Percentiles rank a stretch among this genome's conserved stretches.
Evolutionary conservation across 2,888 invertebrate genomes (phyloP).

Genomic region (Physocephala rufipes): DNA sequence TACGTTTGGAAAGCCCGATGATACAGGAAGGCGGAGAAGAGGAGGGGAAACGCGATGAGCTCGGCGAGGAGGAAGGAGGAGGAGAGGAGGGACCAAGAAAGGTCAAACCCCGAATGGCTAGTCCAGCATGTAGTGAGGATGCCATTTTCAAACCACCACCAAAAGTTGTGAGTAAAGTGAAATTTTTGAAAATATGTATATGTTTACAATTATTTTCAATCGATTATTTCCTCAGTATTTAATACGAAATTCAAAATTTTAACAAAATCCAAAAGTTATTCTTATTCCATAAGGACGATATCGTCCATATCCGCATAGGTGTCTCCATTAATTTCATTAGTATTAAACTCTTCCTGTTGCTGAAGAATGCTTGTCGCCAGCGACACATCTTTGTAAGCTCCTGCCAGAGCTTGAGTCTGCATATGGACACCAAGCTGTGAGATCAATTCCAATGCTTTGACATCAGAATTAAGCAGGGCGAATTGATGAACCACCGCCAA

Average conservation of each 20-base stretch:
- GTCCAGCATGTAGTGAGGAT: slow-evolving; percentile 54
- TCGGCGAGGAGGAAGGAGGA: slow-evolving; percentile 45
- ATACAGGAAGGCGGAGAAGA: slow-evolving; percentile 40
- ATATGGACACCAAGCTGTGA: slow-evolving; percentile 59
- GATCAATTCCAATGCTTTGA: slow-evolving; percentile 57
- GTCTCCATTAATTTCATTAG: slow-evolving; percentile 49
- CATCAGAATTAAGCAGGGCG: slow-evolving; percentile 57
- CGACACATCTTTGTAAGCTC: slow-evolving; percentile 54
- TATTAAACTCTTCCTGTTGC: slow-evolving; percentile 18
- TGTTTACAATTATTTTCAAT: not conserved
- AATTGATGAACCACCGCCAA: slow-evolving; percentile 60
- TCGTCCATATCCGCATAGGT: slow-evolving; percentile 59
- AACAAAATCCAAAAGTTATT: slow-evolving; percentile 29
- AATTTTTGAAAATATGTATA: not conserved
- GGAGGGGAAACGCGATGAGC: slow-evolving; percentile 38
- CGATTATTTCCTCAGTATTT: not conserved
- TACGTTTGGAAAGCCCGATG: slow-evolving; percentile 54
- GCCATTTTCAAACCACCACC: slow-evolving; percentile 54
- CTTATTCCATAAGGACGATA: slow-evolving; percentile 58
- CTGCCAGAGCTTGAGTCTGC: slow-evolving; percentile 57
- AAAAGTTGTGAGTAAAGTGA: slow-evolving; percentile 53
- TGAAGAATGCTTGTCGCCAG: slow-evolving; percentile 44
- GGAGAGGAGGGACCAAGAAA: slow-evolving; percentile 28
- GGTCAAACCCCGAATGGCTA: slow-evolving; percentile 52
- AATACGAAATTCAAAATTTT: not conserved